Base-by-base conservation (phyloP, 1,140 invertebrate genomes). In the Parasteatoda tepidariorum region DNA sequence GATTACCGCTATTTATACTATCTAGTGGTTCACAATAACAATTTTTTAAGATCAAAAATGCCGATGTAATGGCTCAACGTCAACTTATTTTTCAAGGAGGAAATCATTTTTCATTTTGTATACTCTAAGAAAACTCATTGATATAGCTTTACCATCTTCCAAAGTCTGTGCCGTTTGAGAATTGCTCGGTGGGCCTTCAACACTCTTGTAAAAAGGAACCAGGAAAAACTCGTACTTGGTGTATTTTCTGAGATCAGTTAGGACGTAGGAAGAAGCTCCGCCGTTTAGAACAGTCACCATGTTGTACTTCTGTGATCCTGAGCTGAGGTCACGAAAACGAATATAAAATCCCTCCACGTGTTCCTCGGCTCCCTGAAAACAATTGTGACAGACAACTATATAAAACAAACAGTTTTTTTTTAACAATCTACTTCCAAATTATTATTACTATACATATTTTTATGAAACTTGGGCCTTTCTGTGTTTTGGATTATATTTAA, bases 291-390 rank as follows among this genome's bases (percentile, higher is more conserved):
- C 88, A 28, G 91, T 91, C 7, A 91, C 88, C 84, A 88, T 94
- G 87, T 92, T 93, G 86, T 94, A 95, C 48, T 91, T 91, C 54
- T 90, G 89, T 15, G 84, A 84, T 1, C 89, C 87, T n/a, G 85
- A 85, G 26, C 85, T 85, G 66, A 94, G 90, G 87, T 95, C 93
- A 81, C 96, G 93, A 88, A 97, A 99, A 83, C 96, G 93, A 62
- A 99, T 94, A 88, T 98, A 97, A 24, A 97, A 93, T 13, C 97
- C 97, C 90, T 98, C 95, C 0, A 97, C 89, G 68, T 89, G 87
- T 9, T 89, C 86, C 48, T 88, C 85, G 38, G 88, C 86, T 74
- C 89, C 86, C 61, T 86, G 71, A 24, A 89, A 86, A n/a, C n/a
- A n/a, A n/a, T 89, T 89, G 83, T 0, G 57, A 7, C 3, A 74